Conservation (phyloP, 2,888 invertebrate genomes). For the Theristus sp. region DNA sequence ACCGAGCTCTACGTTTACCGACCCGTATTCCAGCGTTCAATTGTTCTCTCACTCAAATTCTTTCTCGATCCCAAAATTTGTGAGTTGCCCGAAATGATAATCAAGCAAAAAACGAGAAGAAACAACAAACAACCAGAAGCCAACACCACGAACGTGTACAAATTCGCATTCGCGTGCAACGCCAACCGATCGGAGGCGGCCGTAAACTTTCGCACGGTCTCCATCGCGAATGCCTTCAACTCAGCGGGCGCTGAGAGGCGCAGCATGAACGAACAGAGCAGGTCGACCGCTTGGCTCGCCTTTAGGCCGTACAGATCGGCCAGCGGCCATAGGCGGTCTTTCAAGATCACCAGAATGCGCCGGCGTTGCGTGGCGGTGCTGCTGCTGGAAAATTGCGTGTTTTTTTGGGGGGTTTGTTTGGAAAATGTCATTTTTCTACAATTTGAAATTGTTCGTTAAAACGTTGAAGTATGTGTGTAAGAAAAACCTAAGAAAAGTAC, state of each 20-base stretch:
- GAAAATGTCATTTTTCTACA: no score
- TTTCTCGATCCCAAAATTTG: no score
- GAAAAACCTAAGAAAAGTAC: background rate
- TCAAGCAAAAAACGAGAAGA: no score
- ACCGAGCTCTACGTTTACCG: no score
- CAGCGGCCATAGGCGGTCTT: conserved; percentile 67
- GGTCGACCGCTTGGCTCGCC: conserved; percentile 86
- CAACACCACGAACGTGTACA: conserved; percentile 1
- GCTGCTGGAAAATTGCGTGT: background rate
- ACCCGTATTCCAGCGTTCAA: no score
- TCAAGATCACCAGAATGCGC: conserved; percentile 54
- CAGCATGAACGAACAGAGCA: conserved; percentile 79
- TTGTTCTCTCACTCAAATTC: no score
- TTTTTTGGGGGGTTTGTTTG: background rate
- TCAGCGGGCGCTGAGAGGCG: conserved; percentile 39
- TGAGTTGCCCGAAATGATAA: no score
- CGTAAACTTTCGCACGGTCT: conserved; percentile 7
- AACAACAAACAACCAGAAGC: no score
- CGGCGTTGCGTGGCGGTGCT: conserved; percentile 46
- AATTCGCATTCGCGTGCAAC: background rate
- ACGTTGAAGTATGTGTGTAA: background rate
- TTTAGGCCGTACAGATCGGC: conserved; percentile 75
- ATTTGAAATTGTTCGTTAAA: no score
- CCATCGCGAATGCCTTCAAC: conserved; percentile 9
- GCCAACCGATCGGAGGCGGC: background rate